A percentile compares a stretch with the other conserved stretches of the same genome.
phyloP scores from a whole-genome alignment of 1,140 invertebrate species.

The Saccostrea glomerata region DNA sequence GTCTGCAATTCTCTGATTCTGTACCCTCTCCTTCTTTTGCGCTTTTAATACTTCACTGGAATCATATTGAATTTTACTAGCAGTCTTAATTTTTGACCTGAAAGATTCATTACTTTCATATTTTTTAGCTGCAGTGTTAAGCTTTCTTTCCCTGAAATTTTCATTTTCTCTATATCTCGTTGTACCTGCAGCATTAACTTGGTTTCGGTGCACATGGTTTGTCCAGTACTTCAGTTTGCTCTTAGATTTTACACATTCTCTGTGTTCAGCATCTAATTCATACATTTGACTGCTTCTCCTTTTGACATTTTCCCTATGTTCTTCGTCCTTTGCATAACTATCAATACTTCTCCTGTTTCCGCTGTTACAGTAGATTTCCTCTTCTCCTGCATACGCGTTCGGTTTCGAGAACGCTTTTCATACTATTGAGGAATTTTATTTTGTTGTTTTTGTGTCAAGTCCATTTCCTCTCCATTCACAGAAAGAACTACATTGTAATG shows the following conservation, averaged over 20 bases:
- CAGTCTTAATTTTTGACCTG: background rate
- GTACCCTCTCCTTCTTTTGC: background rate
- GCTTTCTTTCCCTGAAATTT: background rate
- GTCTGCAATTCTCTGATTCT: background rate
- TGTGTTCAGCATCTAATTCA: slow-evolving; percentile 29
- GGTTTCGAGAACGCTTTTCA: background rate
- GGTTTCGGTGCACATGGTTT: background rate
- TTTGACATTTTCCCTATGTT: background rate
- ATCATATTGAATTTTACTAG: background rate
- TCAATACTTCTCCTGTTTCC: background rate
- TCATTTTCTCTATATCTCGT: slow-evolving; percentile 42
- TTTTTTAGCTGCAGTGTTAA: background rate
- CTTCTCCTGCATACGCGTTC: too few relatives aligned
- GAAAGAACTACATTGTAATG: slow-evolving; percentile 40
- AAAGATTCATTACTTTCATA: background rate
- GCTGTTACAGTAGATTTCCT: background rate
- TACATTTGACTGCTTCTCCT: background rate
- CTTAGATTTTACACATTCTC: background rate
- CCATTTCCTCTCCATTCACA: background rate
- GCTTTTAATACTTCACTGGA: background rate
- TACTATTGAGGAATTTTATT: background rate
- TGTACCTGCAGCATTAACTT: slow-evolving; percentile 19
- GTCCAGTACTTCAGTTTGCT: slow-evolving; percentile 11
- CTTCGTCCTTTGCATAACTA: background rate
- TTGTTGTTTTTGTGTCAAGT: background rate